Evolutionary conservation across 2,113 vertebrate genomes (phyloP).

Genomic region (Coracopsis vasa): DNA sequence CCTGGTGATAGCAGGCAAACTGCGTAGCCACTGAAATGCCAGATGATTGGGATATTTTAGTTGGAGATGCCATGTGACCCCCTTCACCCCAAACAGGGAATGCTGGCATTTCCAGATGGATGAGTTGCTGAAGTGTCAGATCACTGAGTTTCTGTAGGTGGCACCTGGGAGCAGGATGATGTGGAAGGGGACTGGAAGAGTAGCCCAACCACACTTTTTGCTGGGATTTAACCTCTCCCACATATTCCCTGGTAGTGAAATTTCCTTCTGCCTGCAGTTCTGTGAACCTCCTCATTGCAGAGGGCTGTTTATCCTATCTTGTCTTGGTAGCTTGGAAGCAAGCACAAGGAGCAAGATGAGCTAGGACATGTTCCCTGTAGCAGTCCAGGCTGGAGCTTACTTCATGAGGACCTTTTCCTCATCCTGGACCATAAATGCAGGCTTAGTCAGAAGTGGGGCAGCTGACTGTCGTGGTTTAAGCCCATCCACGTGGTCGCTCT

Average conservation of each 20-base stretch:
- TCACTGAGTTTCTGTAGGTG: not conserved
- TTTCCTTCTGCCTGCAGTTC: not conserved
- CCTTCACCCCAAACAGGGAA: not conserved
- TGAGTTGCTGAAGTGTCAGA: not conserved
- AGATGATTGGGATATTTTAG: not conserved
- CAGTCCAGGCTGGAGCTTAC: not conserved
- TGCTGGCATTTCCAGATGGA: not conserved
- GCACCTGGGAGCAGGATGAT: not conserved
- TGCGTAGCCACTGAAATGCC: not conserved
- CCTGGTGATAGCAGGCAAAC: not conserved
- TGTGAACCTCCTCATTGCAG: not conserved
- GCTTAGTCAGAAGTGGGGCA: not conserved
- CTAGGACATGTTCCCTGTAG: not conserved
- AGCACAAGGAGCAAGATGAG: not conserved
- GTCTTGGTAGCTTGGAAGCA: not conserved
- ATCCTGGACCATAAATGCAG: not conserved
- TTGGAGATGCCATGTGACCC: fast-evolving
- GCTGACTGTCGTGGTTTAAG: too few species aligned
- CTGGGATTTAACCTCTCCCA: not conserved
- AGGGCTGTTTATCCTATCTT: not conserved
- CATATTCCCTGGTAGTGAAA: not conserved
- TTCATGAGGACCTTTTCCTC: not conserved
- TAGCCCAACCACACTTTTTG: not conserved
- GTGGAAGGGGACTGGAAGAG: not conserved
- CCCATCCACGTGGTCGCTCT: too few species aligned